These are phyloP conservation scores for Habrosyne pyritoides DNA, from an alignment of 2,888 invertebrate genomes.

Conservation along the genomic window DNA sequence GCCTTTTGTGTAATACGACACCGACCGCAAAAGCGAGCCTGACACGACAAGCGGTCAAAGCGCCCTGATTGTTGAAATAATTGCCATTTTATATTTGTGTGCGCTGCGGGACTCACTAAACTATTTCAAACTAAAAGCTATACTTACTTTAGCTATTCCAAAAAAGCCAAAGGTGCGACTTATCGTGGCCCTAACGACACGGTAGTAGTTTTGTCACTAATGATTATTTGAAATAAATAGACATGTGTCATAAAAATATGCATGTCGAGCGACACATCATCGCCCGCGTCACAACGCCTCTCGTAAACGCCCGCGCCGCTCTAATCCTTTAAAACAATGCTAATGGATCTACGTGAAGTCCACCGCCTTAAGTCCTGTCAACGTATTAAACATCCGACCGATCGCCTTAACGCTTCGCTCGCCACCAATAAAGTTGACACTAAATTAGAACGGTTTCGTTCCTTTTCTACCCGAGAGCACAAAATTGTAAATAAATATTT, in stretches of 20 bases:
- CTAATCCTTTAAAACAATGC: slow-evolving; percentile 83
- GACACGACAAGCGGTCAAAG: slow-evolving; percentile 54
- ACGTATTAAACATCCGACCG: slow-evolving; percentile 67
- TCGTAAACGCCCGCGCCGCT: slow-evolving; percentile 72
- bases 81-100: slow-evolving; percentile 36
- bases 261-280: slow-evolving; percentile 61
- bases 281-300: slow-evolving; percentile 50
- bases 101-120: neutral
- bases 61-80: slow-evolving; percentile 51
- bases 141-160: slow-evolving; percentile 27
- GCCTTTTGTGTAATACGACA: slow-evolving; percentile 78
- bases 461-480: slow-evolving; percentile 68
- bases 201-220: slow-evolving; percentile 76
- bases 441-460: slow-evolving; percentile 75
- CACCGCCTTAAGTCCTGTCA: slow-evolving; percentile 75
- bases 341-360: slow-evolving; percentile 79
- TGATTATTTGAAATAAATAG: slow-evolving; percentile 62
- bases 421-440: slow-evolving; percentile 80
- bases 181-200: slow-evolving; percentile 63
- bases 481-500: slow-evolving; percentile 80
- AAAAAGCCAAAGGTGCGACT: slow-evolving; percentile 37
- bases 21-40: slow-evolving; percentile 59
- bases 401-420: slow-evolving; percentile 78
- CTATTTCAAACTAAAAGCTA: slow-evolving; percentile 23
- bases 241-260: slow-evolving; percentile 80